Base-by-base conservation (phyloP, 2,797 vertebrate species). In the Crocidura indochinensis region DNA sequence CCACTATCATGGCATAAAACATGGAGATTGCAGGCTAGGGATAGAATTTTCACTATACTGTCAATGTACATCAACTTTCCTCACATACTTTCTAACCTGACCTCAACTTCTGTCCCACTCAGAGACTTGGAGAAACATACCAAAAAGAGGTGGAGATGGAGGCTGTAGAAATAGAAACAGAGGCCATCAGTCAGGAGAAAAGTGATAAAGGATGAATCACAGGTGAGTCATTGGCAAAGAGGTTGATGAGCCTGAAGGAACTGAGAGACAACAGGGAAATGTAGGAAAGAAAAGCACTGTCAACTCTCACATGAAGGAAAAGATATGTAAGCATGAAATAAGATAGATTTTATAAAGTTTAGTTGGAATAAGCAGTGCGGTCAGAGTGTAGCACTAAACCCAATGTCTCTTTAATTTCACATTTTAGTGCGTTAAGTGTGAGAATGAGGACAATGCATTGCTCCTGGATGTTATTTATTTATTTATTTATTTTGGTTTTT, bases 331-430 rank as follows among this genome's bases (percentile, higher is more conserved):
- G 60, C 6, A 47, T 62, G 44, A 90, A 53, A 64, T 47, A 24
- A 44, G 44, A 65, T 27, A 38, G 46, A 10, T 22, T 47, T 15
- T 9, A 29, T 77, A n/a, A 64, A 62, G 79, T 72, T 62, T 72
- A 68, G 38, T 73, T 74, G 67, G 44, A 44, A 47, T 26, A 87
- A 92, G 2, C 62, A 27, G 51, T 75, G 60, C 69, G 38, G 12
- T 69, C n/a, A 89, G 11, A 82, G 85, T 53, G 85, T 72, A 71
- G 38, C 91, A 29, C 46, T 64, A 81, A 95, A 44, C 46, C 6
- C 69, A 88, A 27, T 12, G 53, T 46, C 2, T 8, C 7, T 27
- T 64, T 47, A 44, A 12, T 76, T n/a, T 78, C 17, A 26, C 8
- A 47, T 77, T 65, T 91, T 81, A 27, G 19, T 29, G 1, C 51